Percentiles rank a stretch among this genome's conserved stretches.
Evolutionary conservation across 2,113 vertebrate genomes (phyloP).

Genomic region (Terrapene triunguis): DNA sequence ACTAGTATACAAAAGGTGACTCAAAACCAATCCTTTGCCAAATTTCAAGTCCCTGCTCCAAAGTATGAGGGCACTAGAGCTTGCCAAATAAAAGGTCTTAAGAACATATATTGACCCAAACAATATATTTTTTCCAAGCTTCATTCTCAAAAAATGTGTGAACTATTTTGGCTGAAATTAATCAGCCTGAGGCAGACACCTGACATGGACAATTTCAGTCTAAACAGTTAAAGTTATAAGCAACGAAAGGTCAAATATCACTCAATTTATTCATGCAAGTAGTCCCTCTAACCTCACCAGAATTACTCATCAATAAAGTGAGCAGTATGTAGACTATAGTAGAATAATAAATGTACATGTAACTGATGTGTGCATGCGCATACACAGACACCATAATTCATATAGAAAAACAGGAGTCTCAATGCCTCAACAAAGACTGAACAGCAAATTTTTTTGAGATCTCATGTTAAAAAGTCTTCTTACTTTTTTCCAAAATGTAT

Average conservation of each 20-base stretch:
- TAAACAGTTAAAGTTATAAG: not conserved
- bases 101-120: not conserved
- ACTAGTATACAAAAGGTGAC: not conserved
- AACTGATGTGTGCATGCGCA: fast-evolving
- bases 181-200: not conserved
- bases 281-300: not conserved
- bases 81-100: not conserved
- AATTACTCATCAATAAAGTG: not conserved
- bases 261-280: not conserved
- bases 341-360: not conserved
- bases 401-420: not conserved
- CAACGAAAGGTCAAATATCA: not conserved
- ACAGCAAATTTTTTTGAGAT: not conserved
- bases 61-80: fast-evolving
- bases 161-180: not conserved
- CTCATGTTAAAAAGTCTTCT: not conserved
- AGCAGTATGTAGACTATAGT: not conserved
- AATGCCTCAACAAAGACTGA: not conserved
- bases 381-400: not conserved
- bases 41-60: not conserved
- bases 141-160: not conserved
- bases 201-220: not conserved
- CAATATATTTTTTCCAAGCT: fast-evolving
- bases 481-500: not conserved
- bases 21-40: not conserved